Evolutionary conservation across 2,113 vertebrate genomes (phyloP).

Genomic region (Arothron firmamentum): DNA sequence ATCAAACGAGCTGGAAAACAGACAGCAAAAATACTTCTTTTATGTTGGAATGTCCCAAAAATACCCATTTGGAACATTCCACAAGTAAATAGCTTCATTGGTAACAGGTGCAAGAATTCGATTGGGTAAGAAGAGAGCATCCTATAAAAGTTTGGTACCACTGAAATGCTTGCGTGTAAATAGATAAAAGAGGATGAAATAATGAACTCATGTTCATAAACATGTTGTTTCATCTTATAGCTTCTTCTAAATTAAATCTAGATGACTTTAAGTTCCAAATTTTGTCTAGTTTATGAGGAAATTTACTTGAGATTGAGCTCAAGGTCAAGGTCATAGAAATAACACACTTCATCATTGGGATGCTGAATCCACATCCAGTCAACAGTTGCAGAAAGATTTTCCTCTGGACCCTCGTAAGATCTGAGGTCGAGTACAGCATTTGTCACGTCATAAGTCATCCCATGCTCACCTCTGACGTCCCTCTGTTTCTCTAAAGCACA

Average conservation of each 20-base stretch:
- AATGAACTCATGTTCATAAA: too few species aligned
- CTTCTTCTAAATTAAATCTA: too few species aligned
- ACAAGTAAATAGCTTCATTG: conserved; percentile 1
- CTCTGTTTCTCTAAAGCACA: background rate
- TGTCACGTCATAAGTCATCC: conserved; percentile 8
- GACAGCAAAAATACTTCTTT: background rate
- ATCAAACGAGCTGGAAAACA: background rate
- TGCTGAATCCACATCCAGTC: background rate
- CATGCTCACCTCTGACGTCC: background rate
- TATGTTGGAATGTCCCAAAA: background rate
- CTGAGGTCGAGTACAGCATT: conserved; percentile 1
- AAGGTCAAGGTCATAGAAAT: background rate
- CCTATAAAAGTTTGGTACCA: background rate
- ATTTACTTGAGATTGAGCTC: too few species aligned
- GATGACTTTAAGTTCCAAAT: too few species aligned
- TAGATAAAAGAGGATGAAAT: too few species aligned
- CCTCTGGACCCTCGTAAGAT: background rate
- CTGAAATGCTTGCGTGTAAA: background rate
- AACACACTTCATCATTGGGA: background rate
- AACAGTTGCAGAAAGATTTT: background rate
- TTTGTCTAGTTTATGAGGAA: too few species aligned
- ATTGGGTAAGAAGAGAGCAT: background rate
- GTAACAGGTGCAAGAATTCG: background rate
- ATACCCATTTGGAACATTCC: background rate
- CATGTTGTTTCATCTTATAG: too few species aligned